These are phyloP conservation scores for Ptiloglossa arizonensis DNA, from an alignment of 1,140 invertebrate species.

Conservation along the genomic window DNA sequence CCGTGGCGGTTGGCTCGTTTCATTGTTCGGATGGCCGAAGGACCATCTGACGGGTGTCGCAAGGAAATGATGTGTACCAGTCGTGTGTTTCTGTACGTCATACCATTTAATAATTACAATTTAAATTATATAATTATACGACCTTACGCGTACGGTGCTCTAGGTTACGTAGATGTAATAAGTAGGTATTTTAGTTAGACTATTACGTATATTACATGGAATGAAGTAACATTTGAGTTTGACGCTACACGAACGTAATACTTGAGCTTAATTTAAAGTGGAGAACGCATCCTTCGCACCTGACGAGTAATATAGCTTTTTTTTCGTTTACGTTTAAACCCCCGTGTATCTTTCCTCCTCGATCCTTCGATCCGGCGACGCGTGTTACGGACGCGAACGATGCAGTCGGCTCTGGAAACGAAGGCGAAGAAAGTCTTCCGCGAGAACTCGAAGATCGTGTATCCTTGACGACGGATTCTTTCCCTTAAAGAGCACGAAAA, in stretches of 20 bases:
- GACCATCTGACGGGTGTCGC: too few species aligned
- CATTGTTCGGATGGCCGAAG: too few species aligned
- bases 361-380: neutral
- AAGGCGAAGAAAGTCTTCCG: conserved; percentile 15
- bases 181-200: conserved; percentile 81
- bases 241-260: conserved; percentile 81
- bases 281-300: conserved; percentile 69
- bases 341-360: neutral
- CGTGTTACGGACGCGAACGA: conserved; percentile 17
- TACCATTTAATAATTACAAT: conserved; percentile 83
- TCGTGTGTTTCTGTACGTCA: conserved; percentile 72
- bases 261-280: conserved; percentile 80
- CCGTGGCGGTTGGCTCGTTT: too few species aligned
- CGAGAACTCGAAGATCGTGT: neutral
- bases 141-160: conserved; percentile 81
- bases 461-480: neutral
- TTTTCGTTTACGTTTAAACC: conserved; percentile 33
- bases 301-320: conserved; percentile 63
- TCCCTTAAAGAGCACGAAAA: conserved; percentile 43
- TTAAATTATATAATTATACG: conserved; percentile 82
- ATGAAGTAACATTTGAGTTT: conserved; percentile 81
- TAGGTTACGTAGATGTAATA: conserved; percentile 81
- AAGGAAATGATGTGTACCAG: conserved; percentile 30
- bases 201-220: conserved; percentile 83
- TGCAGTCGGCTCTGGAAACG: conserved; percentile 14